A percentile compares a stretch with the other conserved stretches of the same genome.
Conservation (phyloP, 2,113 vertebrate genomes). For the Nansenia antarctica region DNA sequence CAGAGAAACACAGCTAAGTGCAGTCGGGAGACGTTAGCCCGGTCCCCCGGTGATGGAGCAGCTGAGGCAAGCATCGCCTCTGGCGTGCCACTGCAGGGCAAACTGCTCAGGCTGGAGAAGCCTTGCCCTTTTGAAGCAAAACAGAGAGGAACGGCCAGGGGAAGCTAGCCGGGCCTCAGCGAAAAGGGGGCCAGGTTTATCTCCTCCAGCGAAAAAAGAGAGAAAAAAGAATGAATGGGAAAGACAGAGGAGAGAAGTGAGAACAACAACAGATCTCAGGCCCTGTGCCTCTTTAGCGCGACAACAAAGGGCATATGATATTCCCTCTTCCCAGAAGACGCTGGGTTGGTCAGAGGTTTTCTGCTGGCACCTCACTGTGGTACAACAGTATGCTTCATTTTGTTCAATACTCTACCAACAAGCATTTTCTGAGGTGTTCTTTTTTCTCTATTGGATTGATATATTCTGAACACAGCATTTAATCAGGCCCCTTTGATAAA, state of each 20-base stretch:
- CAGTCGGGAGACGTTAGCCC: constrained; percentile 96
- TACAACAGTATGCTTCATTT: background rate
- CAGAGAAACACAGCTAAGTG: constrained; percentile 96
- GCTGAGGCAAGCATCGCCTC: constrained; percentile 91
- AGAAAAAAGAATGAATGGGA: constrained; percentile 17
- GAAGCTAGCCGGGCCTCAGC: constrained; percentile 60
- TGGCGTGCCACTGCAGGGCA: constrained; percentile 86
- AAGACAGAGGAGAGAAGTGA: constrained; percentile 65
- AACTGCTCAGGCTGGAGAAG: constrained; percentile 77
- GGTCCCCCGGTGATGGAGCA: constrained; percentile 87
- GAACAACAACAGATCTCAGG: constrained; percentile 69
- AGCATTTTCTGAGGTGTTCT: too few species aligned
- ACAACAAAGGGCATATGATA: constrained; percentile 75
- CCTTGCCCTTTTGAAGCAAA: constrained; percentile 93
- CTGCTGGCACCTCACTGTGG: constrained; percentile 26
- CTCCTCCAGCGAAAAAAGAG: constrained; percentile 64
- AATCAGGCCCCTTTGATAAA: constrained; percentile 82
- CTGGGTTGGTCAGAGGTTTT: constrained; percentile 61
- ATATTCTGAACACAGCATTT: constrained; percentile 69
- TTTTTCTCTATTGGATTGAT: background rate
- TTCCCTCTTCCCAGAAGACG: constrained; percentile 37
- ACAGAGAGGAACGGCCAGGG: constrained; percentile 73
- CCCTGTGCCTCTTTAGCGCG: constrained; percentile 53
- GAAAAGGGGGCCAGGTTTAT: constrained; percentile 67
- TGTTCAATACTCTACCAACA: too few species aligned